A percentile compares a stretch with the other conserved stretches of the same genome.
These are phyloP conservation scores for Aptenodytes patagonicus DNA, from an alignment of 2,113 vertebrate species.

Conservation along the genomic window DNA sequence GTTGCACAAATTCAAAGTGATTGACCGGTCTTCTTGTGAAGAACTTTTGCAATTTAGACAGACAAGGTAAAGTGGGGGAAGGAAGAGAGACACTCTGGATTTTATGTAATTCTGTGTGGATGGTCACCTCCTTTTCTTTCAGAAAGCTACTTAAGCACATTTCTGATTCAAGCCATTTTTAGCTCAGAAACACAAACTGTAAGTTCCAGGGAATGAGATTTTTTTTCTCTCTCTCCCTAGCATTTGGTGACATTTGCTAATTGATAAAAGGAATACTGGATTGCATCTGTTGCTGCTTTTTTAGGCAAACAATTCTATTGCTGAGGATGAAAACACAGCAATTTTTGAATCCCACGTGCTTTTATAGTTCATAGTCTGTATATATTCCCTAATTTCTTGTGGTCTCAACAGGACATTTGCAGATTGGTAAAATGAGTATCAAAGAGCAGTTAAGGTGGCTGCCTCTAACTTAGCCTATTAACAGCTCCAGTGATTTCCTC, in stretches of 20 bases:
- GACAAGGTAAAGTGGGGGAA: not conserved
- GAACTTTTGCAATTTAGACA: not conserved
- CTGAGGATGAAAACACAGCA: not conserved
- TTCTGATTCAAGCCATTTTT: not conserved
- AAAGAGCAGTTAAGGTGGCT: not conserved
- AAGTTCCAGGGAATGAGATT: not conserved
- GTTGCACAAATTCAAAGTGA: not conserved
- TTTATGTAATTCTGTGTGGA: not conserved
- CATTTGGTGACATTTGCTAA: constrained; percentile 9
- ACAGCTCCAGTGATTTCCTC: not conserved
- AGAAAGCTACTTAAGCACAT: not conserved
- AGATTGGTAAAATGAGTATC: not conserved
- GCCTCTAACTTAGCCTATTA: not conserved
- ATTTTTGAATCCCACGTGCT: not conserved
- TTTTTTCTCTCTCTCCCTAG: not conserved
- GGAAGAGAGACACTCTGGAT: not conserved
- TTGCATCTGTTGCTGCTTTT: constrained; percentile 1
- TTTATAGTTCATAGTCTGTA: not conserved
- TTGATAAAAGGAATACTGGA: not conserved
- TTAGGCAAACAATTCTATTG: not conserved
- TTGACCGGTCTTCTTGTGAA: not conserved
- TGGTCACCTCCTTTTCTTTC: not conserved
- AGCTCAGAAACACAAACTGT: not conserved
- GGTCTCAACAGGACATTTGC: not conserved
- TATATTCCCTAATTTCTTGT: not conserved